These are phyloP conservation scores for Drosophila mauritiana DNA, from an alignment of 1,140 invertebrate genomes.

Conservation along the genomic window DNA sequence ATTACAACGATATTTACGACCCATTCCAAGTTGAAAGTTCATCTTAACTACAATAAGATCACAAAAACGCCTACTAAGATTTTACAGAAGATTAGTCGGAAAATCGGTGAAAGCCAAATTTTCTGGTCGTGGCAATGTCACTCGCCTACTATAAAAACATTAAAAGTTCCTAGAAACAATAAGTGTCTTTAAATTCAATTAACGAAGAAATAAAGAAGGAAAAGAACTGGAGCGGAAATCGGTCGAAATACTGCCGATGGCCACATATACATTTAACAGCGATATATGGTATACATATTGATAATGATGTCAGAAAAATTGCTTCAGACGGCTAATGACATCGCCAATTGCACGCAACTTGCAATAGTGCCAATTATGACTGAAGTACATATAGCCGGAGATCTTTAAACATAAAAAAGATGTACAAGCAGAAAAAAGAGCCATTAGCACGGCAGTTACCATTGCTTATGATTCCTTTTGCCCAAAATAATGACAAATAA, in stretches of 20 bases:
- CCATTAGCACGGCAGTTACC: background rate
- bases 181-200: conserved; percentile 12
- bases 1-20: conserved; percentile 10
- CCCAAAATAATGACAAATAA: background rate
- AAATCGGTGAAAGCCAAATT: too few relatives aligned
- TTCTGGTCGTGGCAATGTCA: conserved; percentile 18
- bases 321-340: conserved; percentile 58
- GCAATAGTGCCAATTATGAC: conserved; percentile 6
- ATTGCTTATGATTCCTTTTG: background rate
- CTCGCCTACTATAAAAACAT: conserved; percentile 25
- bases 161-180: background rate
- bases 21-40: conserved; percentile 1
- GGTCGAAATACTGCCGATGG: conserved; percentile 7
- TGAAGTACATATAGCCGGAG: background rate
- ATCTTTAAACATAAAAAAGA: background rate
- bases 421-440: background rate
- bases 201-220: conserved; percentile 18
- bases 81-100: too few relatives aligned
- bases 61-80: too few relatives aligned
- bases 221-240: conserved; percentile 72
- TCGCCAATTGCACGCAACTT: conserved; percentile 61
- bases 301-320: conserved; percentile 52
- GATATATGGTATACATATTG: conserved; percentile 5
- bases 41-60: conserved; percentile 24
- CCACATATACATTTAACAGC: background rate